Base-by-base conservation (phyloP, 1,140 invertebrate species). In the Rhopalosiphum maidis region DNA sequence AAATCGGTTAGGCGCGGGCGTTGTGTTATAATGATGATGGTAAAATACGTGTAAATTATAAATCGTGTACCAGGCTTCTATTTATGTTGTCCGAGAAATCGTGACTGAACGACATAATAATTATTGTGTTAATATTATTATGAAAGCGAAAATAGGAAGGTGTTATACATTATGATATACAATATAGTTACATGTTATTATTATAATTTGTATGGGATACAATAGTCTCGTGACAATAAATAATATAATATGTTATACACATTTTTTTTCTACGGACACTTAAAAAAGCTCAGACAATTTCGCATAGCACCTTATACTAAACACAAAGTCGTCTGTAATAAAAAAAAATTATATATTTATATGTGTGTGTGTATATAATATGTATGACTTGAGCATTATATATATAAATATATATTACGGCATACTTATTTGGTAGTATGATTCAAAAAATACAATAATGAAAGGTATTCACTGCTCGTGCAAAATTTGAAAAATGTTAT, bases 61-160 rank as follows among this genome's bases (percentile, higher is more conserved):
- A 77, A 77, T 77, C n/a, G 35, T 83, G 35, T 83, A 22, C 37
- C 18, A 21, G 35, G 23, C 37, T 41, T 15, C 23, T 3, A 41
- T 86, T 86, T 86, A 30, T 86, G 83, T 46, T 43, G 83, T 41
- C 25, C 30, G 0, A 88, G 43, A 88, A 88, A 88, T 51, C 86
- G 86, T 88, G 86, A 88, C 86, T n/a, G 86, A 51, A 48, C n/a
- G 86, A 88, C 46, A 86, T 46, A 86, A 86, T 43, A 85, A 41
- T 41, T 25, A 77, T 77, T 77, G 60, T n/a, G 30, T 77, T 77
- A 77, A 77, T 77, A 77, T 77, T 77, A 77, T 77, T n/a, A 77
- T n/a, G 60, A 77, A 77, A 77, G 60, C 60, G 60, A 77, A 68
- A 77, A 77, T 77, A 77, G 15, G 30, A 77, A 77, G 30, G 60